These are phyloP conservation scores for Prionace glauca DNA, from an alignment of 2,797 vertebrate genomes.

Conservation along the genomic window DNA sequence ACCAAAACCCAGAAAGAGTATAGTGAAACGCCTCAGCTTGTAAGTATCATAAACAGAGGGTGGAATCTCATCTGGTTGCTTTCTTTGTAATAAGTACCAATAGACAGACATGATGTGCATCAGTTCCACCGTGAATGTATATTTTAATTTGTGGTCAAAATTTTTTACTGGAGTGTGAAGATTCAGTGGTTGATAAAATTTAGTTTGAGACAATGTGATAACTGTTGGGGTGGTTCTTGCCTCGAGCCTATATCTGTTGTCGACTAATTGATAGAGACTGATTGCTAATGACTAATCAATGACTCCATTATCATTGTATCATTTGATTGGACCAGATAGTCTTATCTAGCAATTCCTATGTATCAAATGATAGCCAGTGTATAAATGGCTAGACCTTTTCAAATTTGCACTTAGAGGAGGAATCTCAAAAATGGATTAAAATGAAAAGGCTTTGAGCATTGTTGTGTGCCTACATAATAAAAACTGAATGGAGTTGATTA, in stretches of 20 bases:
- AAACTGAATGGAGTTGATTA: background rate
- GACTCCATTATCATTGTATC: too few species aligned
- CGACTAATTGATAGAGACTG: background rate
- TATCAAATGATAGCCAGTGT: background rate
- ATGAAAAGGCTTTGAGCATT: background rate
- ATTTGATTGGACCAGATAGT: background rate
- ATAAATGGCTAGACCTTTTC: background rate
- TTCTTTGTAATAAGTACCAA: background rate
- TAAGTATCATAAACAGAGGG: constrained; percentile 54
- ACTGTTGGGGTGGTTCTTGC: background rate
- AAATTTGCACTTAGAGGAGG: background rate
- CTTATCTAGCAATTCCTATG: background rate
- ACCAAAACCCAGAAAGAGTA: constrained; percentile 67
- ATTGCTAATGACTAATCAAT: background rate
- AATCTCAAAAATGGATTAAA: background rate
- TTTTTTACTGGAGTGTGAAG: background rate
- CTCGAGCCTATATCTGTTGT: background rate
- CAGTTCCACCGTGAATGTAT: background rate
- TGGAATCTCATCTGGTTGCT: background rate
- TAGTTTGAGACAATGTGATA: background rate
- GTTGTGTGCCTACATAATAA: background rate
- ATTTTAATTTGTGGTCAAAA: background rate
- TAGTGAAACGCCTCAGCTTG: constrained; percentile 64
- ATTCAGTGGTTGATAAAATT: background rate
- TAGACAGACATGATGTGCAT: background rate